Evolutionary conservation across 2,888 invertebrate species (phyloP).

Genomic region (Elmis aenea): DNA sequence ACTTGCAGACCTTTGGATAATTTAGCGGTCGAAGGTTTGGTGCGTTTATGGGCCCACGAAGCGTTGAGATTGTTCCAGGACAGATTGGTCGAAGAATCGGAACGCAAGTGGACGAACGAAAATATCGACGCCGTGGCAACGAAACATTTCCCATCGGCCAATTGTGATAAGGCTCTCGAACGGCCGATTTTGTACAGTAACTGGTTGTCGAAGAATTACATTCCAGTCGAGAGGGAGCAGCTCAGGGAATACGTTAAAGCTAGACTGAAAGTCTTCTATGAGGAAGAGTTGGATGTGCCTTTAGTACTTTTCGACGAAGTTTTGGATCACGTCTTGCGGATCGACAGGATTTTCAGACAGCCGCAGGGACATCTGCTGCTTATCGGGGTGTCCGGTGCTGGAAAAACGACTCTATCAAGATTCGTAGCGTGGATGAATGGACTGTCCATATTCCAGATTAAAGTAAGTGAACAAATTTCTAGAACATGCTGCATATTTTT

Average conservation of each 20-base stretch:
- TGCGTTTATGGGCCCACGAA: conserved; percentile 99
- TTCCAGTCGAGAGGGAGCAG: conserved; percentile 92
- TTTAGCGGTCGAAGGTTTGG: conserved; percentile 87
- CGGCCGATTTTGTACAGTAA: conserved; percentile 97
- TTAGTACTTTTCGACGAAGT: conserved; percentile 98
- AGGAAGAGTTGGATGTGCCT: conserved; percentile 98
- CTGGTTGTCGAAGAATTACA: conserved; percentile 98
- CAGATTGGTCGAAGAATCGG: conserved; percentile 88
- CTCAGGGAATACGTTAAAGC: conserved; percentile 96
- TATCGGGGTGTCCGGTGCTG: conserved; percentile 98
- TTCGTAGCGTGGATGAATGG: conserved; percentile 99
- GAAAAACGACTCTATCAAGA: conserved; percentile 97
- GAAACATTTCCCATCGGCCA: conserved; percentile 80
- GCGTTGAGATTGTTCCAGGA: conserved; percentile 96
- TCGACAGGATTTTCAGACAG: conserved; percentile 98
- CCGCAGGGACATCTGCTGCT: conserved; percentile 96
- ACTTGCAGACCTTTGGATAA: conserved; percentile 77
- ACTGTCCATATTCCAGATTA: conserved; percentile 97
- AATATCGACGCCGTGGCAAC: conserved; percentile 90
- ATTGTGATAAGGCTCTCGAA: conserved; percentile 71
- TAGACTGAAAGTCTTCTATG: conserved; percentile 96
- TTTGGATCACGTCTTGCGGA: conserved; percentile 96
- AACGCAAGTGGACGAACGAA: conserved; percentile 97
- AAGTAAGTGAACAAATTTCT: too few species aligned
- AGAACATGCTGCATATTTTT: too few species aligned